Evolutionary conservation across 2,888 invertebrate species (phyloP).

Genomic region (Oscheius sp.): DNA sequence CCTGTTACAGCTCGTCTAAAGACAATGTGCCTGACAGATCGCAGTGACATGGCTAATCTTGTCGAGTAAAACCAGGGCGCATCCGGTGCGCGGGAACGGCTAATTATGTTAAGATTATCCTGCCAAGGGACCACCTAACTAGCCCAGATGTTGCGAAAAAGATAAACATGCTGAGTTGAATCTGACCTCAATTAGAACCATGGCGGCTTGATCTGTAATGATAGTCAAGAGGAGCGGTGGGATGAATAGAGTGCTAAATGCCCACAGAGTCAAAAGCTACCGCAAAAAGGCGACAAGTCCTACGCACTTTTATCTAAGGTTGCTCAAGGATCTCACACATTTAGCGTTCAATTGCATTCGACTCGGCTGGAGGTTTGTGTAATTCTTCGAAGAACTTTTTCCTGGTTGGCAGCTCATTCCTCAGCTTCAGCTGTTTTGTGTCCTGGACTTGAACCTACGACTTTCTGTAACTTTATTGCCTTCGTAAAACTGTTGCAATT

Average conservation of each 20-base stretch:
- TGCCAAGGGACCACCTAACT: not conserved
- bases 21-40: too few relatives aligned
- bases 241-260: conserved; percentile 13
- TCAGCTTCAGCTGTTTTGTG: not conserved
- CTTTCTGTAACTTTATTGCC: not conserved
- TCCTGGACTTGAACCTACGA: not conserved
- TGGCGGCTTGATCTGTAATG: too few relatives aligned
- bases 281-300: conserved; percentile 13
- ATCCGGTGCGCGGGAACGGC: conserved; percentile 18
- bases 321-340: conserved; percentile 15
- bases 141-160: not conserved
- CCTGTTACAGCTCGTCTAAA: conserved; percentile 4
- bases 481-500: not conserved
- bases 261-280: conserved; percentile 9
- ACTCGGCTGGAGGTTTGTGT: not conserved
- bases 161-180: not conserved
- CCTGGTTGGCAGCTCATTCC: not conserved
- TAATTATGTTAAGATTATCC: conserved; percentile 23
- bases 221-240: conserved; percentile 11
- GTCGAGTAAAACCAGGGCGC: conserved; percentile 3
- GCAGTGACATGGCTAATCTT: conserved; percentile 20
- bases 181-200: too few relatives aligned
- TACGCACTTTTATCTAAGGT: conserved; percentile 3
- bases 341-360: not conserved
- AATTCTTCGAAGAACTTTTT: not conserved